Evolutionary conservation across 2,888 invertebrate genomes (phyloP).

Genomic region (Euphydryas editha): DNA sequence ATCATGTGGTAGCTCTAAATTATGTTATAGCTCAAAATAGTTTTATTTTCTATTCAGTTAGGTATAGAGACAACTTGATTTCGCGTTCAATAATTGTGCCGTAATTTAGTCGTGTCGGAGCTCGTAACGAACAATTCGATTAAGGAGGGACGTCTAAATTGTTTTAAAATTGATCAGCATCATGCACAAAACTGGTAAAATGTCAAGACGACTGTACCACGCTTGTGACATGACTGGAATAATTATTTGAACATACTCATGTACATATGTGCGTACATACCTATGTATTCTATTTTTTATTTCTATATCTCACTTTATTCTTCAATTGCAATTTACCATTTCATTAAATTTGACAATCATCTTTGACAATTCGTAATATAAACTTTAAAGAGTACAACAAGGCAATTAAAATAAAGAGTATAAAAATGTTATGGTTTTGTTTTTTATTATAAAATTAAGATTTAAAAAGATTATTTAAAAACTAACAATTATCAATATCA

Average conservation of each 20-base stretch:
- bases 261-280: neutral
- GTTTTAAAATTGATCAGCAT: conserved; percentile 69
- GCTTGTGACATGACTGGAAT: conserved; percentile 17
- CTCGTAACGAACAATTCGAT: conserved; percentile 64
- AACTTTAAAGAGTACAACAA: too few species aligned
- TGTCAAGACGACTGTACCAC: conserved; percentile 10
- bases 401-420: too few species aligned
- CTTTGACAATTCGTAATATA: too few species aligned
- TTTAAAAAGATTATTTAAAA: too few species aligned
- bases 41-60: conserved; percentile 41
- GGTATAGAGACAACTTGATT: conserved; percentile 58
- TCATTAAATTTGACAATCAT: too few species aligned
- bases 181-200: conserved; percentile 24
- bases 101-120: conserved; percentile 59
- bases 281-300: too few species aligned
- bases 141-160: conserved; percentile 71
- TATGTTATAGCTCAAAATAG: neutral
- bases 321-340: too few species aligned
- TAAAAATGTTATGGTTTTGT: too few species aligned
- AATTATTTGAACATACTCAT: conserved; percentile 3
- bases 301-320: too few species aligned
- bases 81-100: conserved; percentile 68
- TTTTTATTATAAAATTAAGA: too few species aligned
- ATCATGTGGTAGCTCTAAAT: too few species aligned
- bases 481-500: too few species aligned